Conservation (phyloP, 2,797 vertebrate genomes). For the Amblyraja radiata region DNA sequence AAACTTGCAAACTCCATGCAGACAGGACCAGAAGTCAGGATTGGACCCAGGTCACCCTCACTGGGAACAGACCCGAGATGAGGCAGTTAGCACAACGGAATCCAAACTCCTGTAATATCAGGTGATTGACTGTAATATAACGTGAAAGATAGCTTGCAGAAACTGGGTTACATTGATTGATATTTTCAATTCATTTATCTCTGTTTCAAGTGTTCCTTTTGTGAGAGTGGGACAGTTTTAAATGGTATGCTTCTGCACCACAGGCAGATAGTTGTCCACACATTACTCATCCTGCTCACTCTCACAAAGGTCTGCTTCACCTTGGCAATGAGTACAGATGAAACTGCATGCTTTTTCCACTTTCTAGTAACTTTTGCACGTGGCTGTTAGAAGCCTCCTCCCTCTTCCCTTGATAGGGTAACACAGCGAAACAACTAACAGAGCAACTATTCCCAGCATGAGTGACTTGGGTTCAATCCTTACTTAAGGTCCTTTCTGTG, state of each 20-base stretch:
- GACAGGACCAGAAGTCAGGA: no score
- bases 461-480: no score
- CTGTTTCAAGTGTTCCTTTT: background rate
- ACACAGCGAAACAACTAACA: no score
- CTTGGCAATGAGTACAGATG: background rate
- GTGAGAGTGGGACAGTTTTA: background rate
- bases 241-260: background rate
- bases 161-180: background rate
- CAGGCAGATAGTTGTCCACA: background rate
- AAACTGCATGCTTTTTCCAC: background rate
- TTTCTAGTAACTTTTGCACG: background rate
- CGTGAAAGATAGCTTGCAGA: background rate
- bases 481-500: no score
- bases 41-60: no score
- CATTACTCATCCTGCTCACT: background rate
- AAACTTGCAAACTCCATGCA: no score
- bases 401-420: no score
- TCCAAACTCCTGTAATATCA: background rate
- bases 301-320: background rate
- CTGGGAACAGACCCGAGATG: no score
- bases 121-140: background rate
- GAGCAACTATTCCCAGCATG: no score
- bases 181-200: background rate
- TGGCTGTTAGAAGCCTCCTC: background rate
- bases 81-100: background rate